Conservation (phyloP, 2,888 invertebrate genomes). For the Ormyrus thymus region DNA sequence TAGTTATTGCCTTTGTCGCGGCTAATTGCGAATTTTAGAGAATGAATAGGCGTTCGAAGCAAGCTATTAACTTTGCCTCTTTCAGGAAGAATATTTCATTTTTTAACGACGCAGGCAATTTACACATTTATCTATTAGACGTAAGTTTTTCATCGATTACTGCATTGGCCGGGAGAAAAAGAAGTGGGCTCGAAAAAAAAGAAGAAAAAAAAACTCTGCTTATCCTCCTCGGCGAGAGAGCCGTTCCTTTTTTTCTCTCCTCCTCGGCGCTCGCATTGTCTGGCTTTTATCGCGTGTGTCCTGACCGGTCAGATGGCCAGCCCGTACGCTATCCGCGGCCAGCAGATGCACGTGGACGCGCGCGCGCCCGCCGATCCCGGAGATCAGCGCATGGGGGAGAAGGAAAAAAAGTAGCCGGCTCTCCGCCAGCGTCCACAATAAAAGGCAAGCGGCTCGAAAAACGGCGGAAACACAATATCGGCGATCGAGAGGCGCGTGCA, state of each 20-base stretch:
- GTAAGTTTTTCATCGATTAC: too few relatives aligned
- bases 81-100: too few relatives aligned
- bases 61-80: too few relatives aligned
- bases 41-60: too few relatives aligned
- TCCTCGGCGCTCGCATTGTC: constrained; percentile 24
- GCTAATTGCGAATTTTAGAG: too few relatives aligned
- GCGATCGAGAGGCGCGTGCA: constrained; percentile 21
- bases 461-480: constrained; percentile 69
- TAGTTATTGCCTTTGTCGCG: too few relatives aligned
- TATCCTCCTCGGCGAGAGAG: neutral
- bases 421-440: constrained; percentile 56
- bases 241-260: neutral
- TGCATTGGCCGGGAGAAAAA: too few relatives aligned
- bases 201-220: neutral
- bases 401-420: constrained; percentile 14
- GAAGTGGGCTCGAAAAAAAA: too few relatives aligned
- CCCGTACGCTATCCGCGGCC: constrained; percentile 29
- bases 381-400: too few relatives aligned
- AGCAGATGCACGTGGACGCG: constrained; percentile 34
- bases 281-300: constrained; percentile 1
- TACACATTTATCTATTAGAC: too few relatives aligned
- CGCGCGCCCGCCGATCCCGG: too few relatives aligned
- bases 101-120: too few relatives aligned
- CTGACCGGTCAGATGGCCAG: constrained; percentile 50
- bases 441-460: constrained; percentile 64